phyloP scores from a whole-genome alignment of 2,888 invertebrate species.

The Eupithecia insigniata region DNA sequence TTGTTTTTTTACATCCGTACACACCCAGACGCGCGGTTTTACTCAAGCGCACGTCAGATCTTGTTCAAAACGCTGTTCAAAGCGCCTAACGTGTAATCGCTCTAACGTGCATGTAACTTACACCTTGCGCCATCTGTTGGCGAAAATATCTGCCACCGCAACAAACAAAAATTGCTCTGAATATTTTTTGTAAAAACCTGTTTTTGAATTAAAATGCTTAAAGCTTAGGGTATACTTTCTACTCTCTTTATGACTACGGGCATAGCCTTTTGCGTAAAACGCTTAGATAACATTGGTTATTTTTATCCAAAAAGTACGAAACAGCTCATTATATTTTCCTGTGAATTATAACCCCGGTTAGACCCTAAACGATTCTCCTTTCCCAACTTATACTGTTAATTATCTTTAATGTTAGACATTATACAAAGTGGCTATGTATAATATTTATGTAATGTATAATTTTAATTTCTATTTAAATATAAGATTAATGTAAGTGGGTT shows the following conservation, averaged over 20 bases:
- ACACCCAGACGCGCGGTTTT: too few species aligned
- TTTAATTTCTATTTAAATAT: slow-evolving; percentile 74
- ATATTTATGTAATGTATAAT: slow-evolving; percentile 74
- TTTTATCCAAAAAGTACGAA: background rate
- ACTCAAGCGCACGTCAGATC: background rate
- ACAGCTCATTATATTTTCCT: background rate
- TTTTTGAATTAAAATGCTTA: background rate
- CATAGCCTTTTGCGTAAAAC: slow-evolving; percentile 13
- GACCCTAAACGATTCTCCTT: slow-evolving; percentile 58
- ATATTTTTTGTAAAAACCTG: slow-evolving; percentile 5
- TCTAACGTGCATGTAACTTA: background rate
- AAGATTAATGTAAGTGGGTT: slow-evolving; percentile 74
- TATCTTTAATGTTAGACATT: slow-evolving; percentile 65
- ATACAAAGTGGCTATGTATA: slow-evolving; percentile 78
- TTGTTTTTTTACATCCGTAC: too few species aligned
- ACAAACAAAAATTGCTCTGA: background rate
- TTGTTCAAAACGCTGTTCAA: background rate
- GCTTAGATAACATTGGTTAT: background rate
- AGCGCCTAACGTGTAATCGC: background rate
- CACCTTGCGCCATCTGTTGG: background rate
- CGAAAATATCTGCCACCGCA: background rate
- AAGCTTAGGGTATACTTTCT: background rate
- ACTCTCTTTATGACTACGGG: background rate
- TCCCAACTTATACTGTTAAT: slow-evolving; percentile 47
- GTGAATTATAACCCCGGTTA: slow-evolving; percentile 29